Evolutionary conservation across 2,888 invertebrate genomes (phyloP), one percentile per base, ranked within the genome.

Genomic region (Thyatira batis): DNA sequence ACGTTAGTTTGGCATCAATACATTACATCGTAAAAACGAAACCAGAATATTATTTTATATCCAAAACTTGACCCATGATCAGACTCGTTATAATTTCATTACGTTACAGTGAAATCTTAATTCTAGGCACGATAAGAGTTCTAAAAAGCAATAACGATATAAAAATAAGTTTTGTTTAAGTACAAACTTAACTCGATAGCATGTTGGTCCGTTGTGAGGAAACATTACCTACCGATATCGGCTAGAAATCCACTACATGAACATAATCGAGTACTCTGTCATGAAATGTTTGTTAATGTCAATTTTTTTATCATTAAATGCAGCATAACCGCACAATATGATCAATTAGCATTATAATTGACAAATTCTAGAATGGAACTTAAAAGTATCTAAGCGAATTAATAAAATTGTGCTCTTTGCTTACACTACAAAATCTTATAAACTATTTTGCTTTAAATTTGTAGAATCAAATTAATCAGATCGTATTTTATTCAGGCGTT

Each of bases 141-240:
- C 63, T 62, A 69, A 67, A 70, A 77, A 77, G 71, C 73, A 75
- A 69, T 66, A 71, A 71, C 67, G 58, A 64, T 76, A 77, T 67
- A 79, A 78, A 78, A 79, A 77, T 77, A 78, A 74, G 64, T 69
- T 73, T 67, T 68, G 69, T 71, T 69, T 57, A 57, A 17, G 28
- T 51, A 58, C 61, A 72, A 72, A 72, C 67, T 67, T 70, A 72
- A 71, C 61, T 50, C 60, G 33, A 49, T 52, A 52, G 51, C 53
- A 57, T 69, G 69, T 78, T 78, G 78, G 78, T 78, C 78, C 78
- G 73, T 75, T 74, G 75, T 72, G 62, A 62, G 70, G 63, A 61
- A 61, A 61, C 61, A 53, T 55, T 61, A 53, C 49, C 48, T 48
- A 27, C 13, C 3, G 13, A 48, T 61, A 59, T 59, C 58, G 48